Evolutionary conservation across 2,888 invertebrate genomes (phyloP).

Genomic region (Mechanitis mazaeus): DNA sequence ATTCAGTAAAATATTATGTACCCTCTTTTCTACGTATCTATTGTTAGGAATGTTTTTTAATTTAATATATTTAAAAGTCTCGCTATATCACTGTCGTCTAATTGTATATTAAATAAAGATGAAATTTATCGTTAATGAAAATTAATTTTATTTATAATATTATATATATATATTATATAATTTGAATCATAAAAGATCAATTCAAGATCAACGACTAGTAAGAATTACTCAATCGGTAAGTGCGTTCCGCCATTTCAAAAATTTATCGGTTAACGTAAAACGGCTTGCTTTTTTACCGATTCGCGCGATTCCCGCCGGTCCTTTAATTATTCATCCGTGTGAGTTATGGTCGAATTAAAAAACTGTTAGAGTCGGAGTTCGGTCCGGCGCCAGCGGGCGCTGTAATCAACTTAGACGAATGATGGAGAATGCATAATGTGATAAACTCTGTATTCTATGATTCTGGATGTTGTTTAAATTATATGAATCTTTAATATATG

Average conservation of each 20-base stretch:
- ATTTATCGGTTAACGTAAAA: slow-evolving; percentile 62
- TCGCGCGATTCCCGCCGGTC: slow-evolving; percentile 66
- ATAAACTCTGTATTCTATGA: slow-evolving; percentile 23
- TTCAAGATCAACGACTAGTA: no score
- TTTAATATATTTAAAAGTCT: no score
- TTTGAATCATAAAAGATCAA: no score
- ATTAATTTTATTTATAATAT: no score
- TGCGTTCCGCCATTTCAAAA: slow-evolving; percentile 67
- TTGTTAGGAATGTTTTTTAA: no score
- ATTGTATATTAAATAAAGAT: no score
- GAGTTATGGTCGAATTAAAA: slow-evolving; percentile 79
- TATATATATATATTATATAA: no score
- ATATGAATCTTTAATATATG: neutral
- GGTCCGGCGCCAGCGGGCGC: slow-evolving; percentile 62
- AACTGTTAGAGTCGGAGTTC: slow-evolving; percentile 72
- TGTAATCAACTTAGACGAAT: slow-evolving; percentile 71
- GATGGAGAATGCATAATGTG: slow-evolving; percentile 70
- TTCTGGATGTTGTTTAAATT: slow-evolving; percentile 2
- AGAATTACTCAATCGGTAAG: slow-evolving; percentile 52
- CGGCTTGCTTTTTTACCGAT: slow-evolving; percentile 61
- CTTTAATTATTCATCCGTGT: slow-evolving; percentile 76
- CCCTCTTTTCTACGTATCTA: no score
- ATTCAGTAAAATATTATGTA: no score
- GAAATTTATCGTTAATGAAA: no score
- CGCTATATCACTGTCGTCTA: no score